Evolutionary conservation across 2,113 vertebrate species (phyloP).

Genomic region (Otocyon megalotis): DNA sequence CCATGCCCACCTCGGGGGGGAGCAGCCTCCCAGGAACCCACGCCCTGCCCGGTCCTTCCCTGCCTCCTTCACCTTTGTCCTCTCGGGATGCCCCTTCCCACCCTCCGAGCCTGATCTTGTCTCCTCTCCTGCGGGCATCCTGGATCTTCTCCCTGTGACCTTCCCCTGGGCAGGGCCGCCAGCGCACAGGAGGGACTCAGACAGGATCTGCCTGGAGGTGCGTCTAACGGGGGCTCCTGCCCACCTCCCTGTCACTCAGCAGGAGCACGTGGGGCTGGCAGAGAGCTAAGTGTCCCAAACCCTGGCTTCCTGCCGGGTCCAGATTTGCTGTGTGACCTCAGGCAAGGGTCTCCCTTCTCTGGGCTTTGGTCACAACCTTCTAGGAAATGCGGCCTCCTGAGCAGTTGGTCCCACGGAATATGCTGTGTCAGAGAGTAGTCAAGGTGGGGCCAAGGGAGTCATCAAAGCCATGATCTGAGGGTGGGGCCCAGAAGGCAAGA

Average conservation of each 20-base stretch:
- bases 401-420: background rate
- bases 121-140: background rate
- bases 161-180: background rate
- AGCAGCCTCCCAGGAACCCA: background rate
- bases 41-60: background rate
- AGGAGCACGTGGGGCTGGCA: background rate
- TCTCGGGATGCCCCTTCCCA: background rate
- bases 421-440: background rate
- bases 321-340: slow-evolving; percentile 7
- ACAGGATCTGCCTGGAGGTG: too few species aligned
- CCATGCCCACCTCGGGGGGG: background rate
- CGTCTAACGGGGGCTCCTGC: background rate
- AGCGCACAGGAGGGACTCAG: background rate
- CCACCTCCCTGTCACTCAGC: background rate
- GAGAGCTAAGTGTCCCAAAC: background rate
- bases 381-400: background rate
- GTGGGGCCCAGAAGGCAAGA: background rate
- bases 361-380: background rate
- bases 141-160: background rate
- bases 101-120: background rate
- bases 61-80: rapidly evolving
- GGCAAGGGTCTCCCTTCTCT: background rate
- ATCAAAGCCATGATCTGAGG: background rate
- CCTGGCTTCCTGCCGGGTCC: background rate
- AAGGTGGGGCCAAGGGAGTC: background rate